Base-by-base conservation (phyloP, 2,888 invertebrate species). In the Cephus nigrinus region DNA sequence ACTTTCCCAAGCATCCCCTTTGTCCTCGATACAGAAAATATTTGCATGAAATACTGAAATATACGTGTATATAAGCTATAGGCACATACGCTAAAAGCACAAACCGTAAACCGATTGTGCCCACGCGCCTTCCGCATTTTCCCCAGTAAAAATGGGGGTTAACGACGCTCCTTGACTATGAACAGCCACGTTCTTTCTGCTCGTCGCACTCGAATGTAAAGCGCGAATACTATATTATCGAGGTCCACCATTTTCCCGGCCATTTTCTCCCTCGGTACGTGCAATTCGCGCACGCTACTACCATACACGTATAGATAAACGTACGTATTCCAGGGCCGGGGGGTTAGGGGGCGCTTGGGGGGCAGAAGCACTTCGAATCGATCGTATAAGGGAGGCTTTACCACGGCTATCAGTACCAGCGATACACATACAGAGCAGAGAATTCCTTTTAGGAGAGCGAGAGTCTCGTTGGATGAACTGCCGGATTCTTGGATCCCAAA, bases 221-320 rank as follows among this genome's bases (percentile, higher is more conserved):
- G 71, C 71, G 71, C 71, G 71, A 71, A 71, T 71, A 71, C 32
- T 71, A 71, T 71, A 71, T 71, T 33, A 71, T 71, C 71, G 71
- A 23, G 12, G 71, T 71, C 71, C 71, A 33, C 71, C 15, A 71
- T 33, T 71, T 71, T 71, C 31, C 55, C 23, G 4, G 32, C 71
- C 71, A 33, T 71, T 71, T 33, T 71, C 71, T 71, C 71, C 32
- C 71, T 71, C 11, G 71, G 71, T 71, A 71, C 23, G 71, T 33
- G 15, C 71, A 71, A 55, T 23, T 55, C 55, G 55, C 15, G 55
- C 55, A 9, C 23, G 55, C 3, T 55, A 9, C 23, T 55, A 9
- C 55, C 23, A 23, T 23, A 55, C 9, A 23, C 55, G 2, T 55
- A 23, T 55, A 55, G 23, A 55, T 55, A 55, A 55, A 23, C 9